A percentile compares a stretch with the other conserved stretches of the same genome.
phyloP scores from a whole-genome alignment of 2,113 vertebrate species.

The Vireo altiloquus region DNA sequence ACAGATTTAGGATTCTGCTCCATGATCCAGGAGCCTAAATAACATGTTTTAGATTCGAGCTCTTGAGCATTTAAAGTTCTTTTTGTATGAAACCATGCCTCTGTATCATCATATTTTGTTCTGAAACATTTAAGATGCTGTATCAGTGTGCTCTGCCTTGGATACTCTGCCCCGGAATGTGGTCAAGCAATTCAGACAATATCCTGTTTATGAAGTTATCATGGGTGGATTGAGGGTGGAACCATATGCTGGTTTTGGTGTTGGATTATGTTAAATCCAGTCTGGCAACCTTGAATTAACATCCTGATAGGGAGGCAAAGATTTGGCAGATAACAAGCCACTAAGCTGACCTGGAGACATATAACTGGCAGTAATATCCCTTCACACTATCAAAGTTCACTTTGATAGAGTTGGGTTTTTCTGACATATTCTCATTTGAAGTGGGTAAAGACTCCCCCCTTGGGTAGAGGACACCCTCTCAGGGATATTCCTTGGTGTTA shows the following conservation, averaged over 20 bases:
- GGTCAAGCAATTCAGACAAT: not conserved
- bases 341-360: not conserved
- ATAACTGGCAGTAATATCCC: not conserved
- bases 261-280: not conserved
- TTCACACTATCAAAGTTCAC: not conserved
- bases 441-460: not conserved
- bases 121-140: not conserved
- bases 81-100: not conserved
- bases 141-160: not conserved
- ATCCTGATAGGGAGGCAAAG: too few species aligned
- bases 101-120: not conserved
- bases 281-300: not conserved
- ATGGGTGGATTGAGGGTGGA: not conserved
- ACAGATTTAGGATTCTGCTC: not conserved
- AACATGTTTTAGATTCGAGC: not conserved
- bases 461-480: accelerated
- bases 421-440: not conserved
- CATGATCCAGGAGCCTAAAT: not conserved
- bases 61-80: not conserved
- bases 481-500: not conserved
- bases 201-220: not conserved
- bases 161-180: not conserved
- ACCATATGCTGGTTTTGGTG: not conserved
- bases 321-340: not conserved
- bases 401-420: not conserved